phyloP scores from a whole-genome alignment of 23 tunicate genomes.

The Halocynthia aurantium region DNA sequence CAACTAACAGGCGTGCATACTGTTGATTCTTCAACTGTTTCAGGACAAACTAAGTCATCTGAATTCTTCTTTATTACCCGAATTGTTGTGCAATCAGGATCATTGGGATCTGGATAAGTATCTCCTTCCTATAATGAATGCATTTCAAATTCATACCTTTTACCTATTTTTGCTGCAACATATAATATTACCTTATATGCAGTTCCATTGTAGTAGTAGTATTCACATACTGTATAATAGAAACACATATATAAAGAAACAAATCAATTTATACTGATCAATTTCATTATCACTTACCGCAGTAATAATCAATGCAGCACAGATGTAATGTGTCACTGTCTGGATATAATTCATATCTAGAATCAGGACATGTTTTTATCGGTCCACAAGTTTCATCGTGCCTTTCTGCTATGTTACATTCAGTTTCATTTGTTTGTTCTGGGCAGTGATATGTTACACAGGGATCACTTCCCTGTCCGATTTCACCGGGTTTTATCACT shows the following conservation, averaged over 20 bases:
- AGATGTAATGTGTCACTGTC: neutral
- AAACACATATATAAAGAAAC: neutral
- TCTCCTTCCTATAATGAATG: conserved; percentile 7
- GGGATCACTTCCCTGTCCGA: neutral
- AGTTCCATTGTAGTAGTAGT: neutral
- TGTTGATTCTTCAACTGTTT: neutral
- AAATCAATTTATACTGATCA: neutral
- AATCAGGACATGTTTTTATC: conserved; percentile 12
- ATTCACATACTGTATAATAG: conserved; percentile 2
- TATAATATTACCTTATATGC: neutral
- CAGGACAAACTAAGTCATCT: conserved; percentile 14
- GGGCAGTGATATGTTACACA: conserved; percentile 4
- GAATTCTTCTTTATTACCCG: neutral
- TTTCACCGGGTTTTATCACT: neutral
- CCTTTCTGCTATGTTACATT: neutral
- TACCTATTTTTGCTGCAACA: neutral
- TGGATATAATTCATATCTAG: neutral
- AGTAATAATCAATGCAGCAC: conserved; percentile 16
- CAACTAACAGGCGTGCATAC: neutral
- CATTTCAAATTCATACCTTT: neutral
- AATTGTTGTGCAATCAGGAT: conserved; percentile 11
- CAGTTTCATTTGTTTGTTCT: neutral
- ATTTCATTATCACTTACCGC: conserved; percentile 12
- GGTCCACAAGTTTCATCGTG: neutral
- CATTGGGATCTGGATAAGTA: conserved; percentile 3